Conservation (phyloP, 2,797 vertebrate genomes). For the Salarias fasciatus region DNA sequence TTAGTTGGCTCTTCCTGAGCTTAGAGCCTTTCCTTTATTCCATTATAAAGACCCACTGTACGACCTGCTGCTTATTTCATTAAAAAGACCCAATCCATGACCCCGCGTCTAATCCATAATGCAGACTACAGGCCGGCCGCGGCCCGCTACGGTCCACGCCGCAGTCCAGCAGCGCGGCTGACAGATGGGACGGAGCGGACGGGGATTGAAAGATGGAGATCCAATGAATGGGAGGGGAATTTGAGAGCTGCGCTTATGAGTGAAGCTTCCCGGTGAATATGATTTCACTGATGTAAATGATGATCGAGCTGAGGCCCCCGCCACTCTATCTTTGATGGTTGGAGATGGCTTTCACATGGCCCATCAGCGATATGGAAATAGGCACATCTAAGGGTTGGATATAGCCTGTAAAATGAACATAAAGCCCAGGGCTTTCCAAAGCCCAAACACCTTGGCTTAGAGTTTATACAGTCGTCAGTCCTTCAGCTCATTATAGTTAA, state of each 20-base stretch:
- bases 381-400: slow-evolving; percentile 54
- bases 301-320: slow-evolving; percentile 63
- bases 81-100: slow-evolving; percentile 77
- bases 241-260: slow-evolving; percentile 62
- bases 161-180: slow-evolving; percentile 54
- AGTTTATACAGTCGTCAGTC: slow-evolving; percentile 43
- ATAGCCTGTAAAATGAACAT: slow-evolving; percentile 54
- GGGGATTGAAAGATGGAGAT: slow-evolving; percentile 40
- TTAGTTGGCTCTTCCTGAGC: slow-evolving; percentile 80
- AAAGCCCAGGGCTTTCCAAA: slow-evolving; percentile 39
- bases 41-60: slow-evolving; percentile 79
- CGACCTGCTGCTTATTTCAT: slow-evolving; percentile 81
- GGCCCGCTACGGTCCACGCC: slow-evolving; percentile 29
- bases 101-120: slow-evolving; percentile 72
- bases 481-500: slow-evolving; percentile 67
- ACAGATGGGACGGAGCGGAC: slow-evolving; percentile 64
- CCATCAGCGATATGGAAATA: slow-evolving; percentile 72
- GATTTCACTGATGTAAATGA: slow-evolving; percentile 79
- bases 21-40: slow-evolving; percentile 77
- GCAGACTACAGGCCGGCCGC: slow-evolving; percentile 51
- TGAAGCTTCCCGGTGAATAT: slow-evolving; percentile 67
- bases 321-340: slow-evolving; percentile 67
- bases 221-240: slow-evolving; percentile 56
- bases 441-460: slow-evolving; percentile 47
- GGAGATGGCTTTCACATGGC: slow-evolving; percentile 63